Base-by-base conservation (phyloP, 2,888 invertebrate species). In the Troilus luridus region DNA sequence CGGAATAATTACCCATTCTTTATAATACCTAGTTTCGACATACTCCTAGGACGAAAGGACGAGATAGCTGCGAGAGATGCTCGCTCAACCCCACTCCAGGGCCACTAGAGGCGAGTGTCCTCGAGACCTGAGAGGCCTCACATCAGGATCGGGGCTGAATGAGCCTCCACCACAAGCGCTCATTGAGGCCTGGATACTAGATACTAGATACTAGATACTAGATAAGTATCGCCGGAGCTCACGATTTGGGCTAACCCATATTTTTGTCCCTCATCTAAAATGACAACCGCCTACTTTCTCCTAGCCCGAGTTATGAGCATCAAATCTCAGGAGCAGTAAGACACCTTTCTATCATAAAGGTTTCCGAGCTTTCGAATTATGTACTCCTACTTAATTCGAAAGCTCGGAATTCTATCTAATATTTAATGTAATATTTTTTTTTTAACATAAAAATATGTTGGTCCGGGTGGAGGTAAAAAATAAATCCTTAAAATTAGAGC, bases 341-440 rank as follows among this genome's bases (percentile, higher is more conserved):
- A 19, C 72, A 77, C 72, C 72, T 77, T 77, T 77, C 72, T 19
- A 77, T 77, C 72, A 19, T 77, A 77, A 77, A 77, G 41, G 27
- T 77, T 77, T 41, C 41, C 41, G 9, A 17, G 41, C 72, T 27
- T 77, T 8, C 3, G 17, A 77, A 41, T 14, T 41, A 77, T 41
- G 72, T 77, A n/a, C n/a, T n/a, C n/a, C n/a, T n/a, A n/a, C n/a
- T n/a, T n/a, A n/a, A n/a, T n/a, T n/a, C n/a, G n/a, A n/a, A n/a
- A 19, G 41, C 11, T 24, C n/a, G n/a, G 41, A 24, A 14, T 24
- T 24, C 2, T 67, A 1, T 67, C 24, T 67, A 24, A 5, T 24
- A 27, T 67, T 6, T 67, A 67, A 24, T 24, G 41, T 41, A 67
- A 9, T 0, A n/a, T 64, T 21, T 21, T 5, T 41, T 41, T 41